Evolutionary conservation across 1,140 invertebrate genomes (phyloP), one percentile per base, ranked within the genome.

Genomic region (Tetranychus urticae): DNA sequence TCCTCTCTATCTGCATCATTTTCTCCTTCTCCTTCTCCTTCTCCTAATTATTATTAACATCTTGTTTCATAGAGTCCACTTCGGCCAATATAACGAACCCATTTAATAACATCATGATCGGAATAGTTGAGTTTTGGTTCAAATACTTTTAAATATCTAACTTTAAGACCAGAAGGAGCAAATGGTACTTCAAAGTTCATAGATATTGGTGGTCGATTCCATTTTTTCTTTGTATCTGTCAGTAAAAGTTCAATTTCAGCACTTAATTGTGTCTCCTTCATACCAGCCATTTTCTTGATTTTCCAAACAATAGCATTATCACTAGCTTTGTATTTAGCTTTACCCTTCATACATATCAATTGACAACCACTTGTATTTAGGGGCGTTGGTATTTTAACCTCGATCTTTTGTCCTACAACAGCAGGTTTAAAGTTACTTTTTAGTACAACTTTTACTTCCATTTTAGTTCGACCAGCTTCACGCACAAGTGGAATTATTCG

Each of bases 271-370:
- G 93, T 97, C 71, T 99, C 96, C 71, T 99, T 99, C 93, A 99
- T 97, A 13, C 96, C 96, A 5, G 91, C 93, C 92, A 99, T 98
- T 55, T 94, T 80, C 72, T 99, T 99, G 62, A 99, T 98, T 70
- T 98, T 98, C 96, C 96, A 99, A 37, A 98, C 93, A 69, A 99
- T 99, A 36, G 94, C 94, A 74, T 99, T 99, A 74, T 99, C 96
- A 1, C 92, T 96, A 6, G 96, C 88, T 75, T 99, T 99, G 72
- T 99, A 99, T 70, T 99, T 99, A 2, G 96, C 96, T 71, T 97
- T 97, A 6, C 96, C 96, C 73, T 99, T 99, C 69, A 98, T 82
- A 68, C 94, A 98, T 69, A 99, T 97, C 57, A 99, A 78, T 69
- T 98, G 94, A 6, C 98, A 94, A 7, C 94, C 94, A 59, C 91